These are phyloP conservation scores for Galeopterus variegatus DNA, from an alignment of 2,113 vertebrate species.

Conservation along the genomic window DNA sequence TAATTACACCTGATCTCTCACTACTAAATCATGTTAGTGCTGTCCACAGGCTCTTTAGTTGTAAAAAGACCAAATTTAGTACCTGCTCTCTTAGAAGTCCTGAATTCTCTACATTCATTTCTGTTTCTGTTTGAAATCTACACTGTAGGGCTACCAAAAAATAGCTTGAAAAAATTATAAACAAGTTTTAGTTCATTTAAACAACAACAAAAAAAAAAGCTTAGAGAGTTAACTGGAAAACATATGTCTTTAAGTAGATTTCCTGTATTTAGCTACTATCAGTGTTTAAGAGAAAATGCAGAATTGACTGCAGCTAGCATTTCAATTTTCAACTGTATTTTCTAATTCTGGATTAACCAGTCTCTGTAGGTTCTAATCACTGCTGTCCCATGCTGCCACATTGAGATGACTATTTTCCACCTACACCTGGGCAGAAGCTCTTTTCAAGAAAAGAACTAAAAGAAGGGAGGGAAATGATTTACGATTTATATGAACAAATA, in stretches of 20 bases:
- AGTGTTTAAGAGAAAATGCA: conserved; percentile 27
- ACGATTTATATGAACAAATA: not conserved
- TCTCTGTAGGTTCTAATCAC: not conserved
- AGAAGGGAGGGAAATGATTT: not conserved
- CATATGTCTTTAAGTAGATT: not conserved
- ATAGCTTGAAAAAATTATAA: conserved; percentile 25
- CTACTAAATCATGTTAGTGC: conserved; percentile 62
- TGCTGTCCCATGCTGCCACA: not conserved
- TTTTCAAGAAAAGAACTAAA: not conserved
- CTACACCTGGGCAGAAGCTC: not conserved
- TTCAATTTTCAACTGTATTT: not conserved
- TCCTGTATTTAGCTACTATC: not conserved
- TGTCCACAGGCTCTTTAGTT: conserved; percentile 51
- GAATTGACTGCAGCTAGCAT: not conserved
- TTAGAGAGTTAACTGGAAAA: conserved; percentile 33
- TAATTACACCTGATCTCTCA: conserved; percentile 71
- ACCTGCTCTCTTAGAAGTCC: conserved; percentile 32
- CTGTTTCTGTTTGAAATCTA: conserved; percentile 45
- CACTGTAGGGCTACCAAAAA: not conserved
- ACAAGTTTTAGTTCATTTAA: not conserved
- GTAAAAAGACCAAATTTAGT: conserved; percentile 62
- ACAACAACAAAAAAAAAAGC: not conserved
- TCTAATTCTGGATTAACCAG: not conserved
- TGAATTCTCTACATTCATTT: conserved; percentile 26
- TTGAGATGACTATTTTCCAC: not conserved